phyloP scores from a whole-genome alignment of 1,140 invertebrate species.

The Aradophagus sp. region DNA sequence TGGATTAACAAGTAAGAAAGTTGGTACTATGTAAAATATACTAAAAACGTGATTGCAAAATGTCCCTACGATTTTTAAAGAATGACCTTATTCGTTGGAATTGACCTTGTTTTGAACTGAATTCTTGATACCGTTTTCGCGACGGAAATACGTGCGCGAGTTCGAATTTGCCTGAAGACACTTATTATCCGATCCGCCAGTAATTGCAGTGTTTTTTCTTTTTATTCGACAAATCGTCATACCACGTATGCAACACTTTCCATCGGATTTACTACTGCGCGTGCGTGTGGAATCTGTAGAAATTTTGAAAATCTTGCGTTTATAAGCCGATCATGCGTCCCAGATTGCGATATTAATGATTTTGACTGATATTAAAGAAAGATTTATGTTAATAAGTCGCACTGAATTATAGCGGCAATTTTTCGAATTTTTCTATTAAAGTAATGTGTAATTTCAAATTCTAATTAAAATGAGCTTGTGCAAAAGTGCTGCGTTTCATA shows the following conservation, averaged over 20 bases:
- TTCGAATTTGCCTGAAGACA: constrained; percentile 1
- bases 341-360: constrained; percentile 32
- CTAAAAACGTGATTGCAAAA: too few relatives aligned
- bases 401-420: too few relatives aligned
- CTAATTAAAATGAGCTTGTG: too few relatives aligned
- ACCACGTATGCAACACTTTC: constrained; percentile 34
- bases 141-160: constrained; percentile 7
- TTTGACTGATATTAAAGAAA: constrained; percentile 11
- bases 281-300: constrained; percentile 9
- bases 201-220: constrained; percentile 18
- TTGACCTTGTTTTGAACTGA: constrained; percentile 23
- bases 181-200: constrained; percentile 17
- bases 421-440: too few relatives aligned
- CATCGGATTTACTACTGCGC: constrained; percentile 9
- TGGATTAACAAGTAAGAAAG: too few relatives aligned
- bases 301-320: constrained; percentile 14
- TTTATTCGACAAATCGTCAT: background rate
- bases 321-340: constrained; percentile 17
- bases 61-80: background rate
- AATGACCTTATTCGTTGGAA: constrained; percentile 9
- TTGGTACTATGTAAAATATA: too few relatives aligned
- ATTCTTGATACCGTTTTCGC: constrained; percentile 12
- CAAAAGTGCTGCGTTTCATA: too few relatives aligned
- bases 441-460: too few relatives aligned
- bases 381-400: constrained; percentile 9